Conservation (phyloP, 1,140 invertebrate species). For the Orchesella cincta region DNA sequence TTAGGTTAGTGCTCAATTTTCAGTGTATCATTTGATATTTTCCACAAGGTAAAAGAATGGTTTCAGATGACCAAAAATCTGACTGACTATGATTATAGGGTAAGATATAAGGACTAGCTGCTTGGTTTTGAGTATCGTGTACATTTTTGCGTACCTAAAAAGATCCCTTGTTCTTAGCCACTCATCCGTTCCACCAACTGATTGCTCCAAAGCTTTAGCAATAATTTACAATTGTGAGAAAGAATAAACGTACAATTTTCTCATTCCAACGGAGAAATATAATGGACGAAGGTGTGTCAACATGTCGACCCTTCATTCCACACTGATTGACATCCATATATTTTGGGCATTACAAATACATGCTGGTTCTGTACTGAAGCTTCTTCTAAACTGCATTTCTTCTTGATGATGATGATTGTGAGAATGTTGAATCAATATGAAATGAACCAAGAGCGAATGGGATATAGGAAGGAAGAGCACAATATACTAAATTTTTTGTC, state of each 20-base stretch:
- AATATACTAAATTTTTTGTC: background rate
- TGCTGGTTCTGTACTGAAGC: background rate
- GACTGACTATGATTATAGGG: background rate
- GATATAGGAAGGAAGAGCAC: background rate
- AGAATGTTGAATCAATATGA: background rate
- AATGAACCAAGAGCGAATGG: background rate
- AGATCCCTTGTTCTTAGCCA: background rate
- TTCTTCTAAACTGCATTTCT: background rate
- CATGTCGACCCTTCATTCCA: background rate
- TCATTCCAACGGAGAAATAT: background rate
- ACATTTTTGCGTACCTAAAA: background rate
- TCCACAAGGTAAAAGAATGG: no score
- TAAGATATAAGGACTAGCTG: background rate
- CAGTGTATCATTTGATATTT: no score
- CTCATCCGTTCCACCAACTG: background rate
- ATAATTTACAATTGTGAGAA: background rate
- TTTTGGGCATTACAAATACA: background rate
- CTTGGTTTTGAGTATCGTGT: background rate
- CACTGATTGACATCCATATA: background rate
- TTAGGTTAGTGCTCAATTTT: no score
- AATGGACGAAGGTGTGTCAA: conserved; percentile 16
- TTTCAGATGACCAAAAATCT: background rate
- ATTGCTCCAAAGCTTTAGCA: background rate
- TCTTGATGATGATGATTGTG: background rate
- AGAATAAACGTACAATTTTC: background rate